phyloP scores from a whole-genome alignment of 2,797 vertebrate genomes.

The Emydoidea blandingii region DNA sequence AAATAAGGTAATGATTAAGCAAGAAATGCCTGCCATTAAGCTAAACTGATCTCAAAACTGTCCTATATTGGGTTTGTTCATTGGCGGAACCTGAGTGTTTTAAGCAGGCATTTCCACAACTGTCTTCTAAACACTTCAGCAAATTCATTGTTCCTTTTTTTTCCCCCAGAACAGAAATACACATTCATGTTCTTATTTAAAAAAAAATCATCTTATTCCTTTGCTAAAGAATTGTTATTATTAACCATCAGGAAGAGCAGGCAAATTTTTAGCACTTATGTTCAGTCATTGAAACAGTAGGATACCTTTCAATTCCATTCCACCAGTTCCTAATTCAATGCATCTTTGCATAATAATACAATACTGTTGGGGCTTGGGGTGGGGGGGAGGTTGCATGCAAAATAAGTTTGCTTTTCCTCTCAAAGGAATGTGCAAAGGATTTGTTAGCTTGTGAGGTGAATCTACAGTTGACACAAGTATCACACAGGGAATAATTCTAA shows the following conservation, averaged over 20 bases:
- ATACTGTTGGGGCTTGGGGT: rapidly evolving
- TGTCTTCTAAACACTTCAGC: neutral
- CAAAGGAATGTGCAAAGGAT: neutral
- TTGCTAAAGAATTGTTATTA: neutral
- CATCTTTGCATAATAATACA: neutral
- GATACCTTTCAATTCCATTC: neutral
- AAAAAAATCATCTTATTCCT: neutral
- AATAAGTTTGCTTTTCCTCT: neutral
- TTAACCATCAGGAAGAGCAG: neutral
- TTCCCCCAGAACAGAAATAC: neutral
- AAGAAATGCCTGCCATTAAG: neutral
- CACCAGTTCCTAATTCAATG: rapidly evolving
- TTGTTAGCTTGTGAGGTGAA: neutral
- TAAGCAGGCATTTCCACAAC: neutral
- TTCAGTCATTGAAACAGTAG: neutral
- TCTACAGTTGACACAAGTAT: neutral
- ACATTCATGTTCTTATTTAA: neutral
- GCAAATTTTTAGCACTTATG: neutral
- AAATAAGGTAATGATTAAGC: neutral
- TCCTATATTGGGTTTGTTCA: neutral
- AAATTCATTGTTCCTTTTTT: neutral
- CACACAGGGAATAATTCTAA: rapidly evolving
- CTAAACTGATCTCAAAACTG: neutral
- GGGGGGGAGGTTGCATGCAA: neutral
- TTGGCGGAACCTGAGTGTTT: neutral